Base-by-base conservation (phyloP, 2,888 invertebrate genomes). In the Nasonovia ribisnigri region DNA sequence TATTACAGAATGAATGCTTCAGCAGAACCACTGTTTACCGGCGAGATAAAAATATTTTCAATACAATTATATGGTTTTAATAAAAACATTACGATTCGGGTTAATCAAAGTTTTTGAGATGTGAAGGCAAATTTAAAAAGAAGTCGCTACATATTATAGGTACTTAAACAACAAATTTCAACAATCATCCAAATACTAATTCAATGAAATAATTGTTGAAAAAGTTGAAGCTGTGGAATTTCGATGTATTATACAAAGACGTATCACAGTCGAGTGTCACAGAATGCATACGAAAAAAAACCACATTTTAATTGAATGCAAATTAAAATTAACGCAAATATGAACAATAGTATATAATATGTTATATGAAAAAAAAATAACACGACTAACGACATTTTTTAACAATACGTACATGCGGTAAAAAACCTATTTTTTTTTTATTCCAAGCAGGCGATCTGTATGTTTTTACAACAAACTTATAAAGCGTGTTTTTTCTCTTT, bases 381-480 rank as follows among this genome's bases (percentile, higher is more conserved):
- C n/a, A 24, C 4, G 24, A 11, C 67, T 43, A 5, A 51, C 77
- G 36, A 26, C 11, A 6, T 11, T 84, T 91, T 54, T 87, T 90
- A 16, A 57, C 42, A 48, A 42, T n/a, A 8, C 57, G 87, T 46
- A 60, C 86, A 60, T 36, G 60, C 16, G 20, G 42, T 11, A 51
- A 36, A 48, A 84, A 42, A 87, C 10, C 26, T 5, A 5, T 0
- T 20, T 48, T 77, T 77, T 29, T 67, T 46, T 54, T 13, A 26
- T 84, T 91, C 60, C 67, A 67, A 92, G 26, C 42, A 24, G 48
- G 42, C 42, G 88, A 43, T 77, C 43, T 88, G 42, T 89, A 67
- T 88, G 42, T 92, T 88, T 92, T 88, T 77, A 92, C 84, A 54
- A 84, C 60, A 77, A 43, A 89, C 57, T 89, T 60, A n/a, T 84